These are phyloP conservation scores for Gisinianus flammeolus DNA, from an alignment of 2,888 invertebrate genomes.

Conservation along the genomic window DNA sequence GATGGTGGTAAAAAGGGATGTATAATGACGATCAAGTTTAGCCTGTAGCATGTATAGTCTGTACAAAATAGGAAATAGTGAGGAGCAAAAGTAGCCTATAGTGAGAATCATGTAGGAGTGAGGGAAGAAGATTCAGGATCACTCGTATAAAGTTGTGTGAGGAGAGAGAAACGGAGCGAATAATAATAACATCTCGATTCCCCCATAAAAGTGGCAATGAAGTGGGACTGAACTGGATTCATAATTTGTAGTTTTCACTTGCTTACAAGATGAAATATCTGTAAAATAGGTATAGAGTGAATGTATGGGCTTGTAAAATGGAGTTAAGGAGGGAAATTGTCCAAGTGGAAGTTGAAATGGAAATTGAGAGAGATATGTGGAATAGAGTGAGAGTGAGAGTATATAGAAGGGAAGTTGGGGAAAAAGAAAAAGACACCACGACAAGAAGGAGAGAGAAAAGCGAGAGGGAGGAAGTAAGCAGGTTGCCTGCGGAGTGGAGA, in stretches of 20 bases:
- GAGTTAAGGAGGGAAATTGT: slow-evolving; percentile 16
- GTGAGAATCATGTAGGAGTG: background rate
- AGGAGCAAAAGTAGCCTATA: background rate
- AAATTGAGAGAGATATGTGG: slow-evolving; percentile 14
- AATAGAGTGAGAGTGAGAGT: slow-evolving; percentile 35
- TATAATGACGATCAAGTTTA: background rate
- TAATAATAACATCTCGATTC: slow-evolving; percentile 14
- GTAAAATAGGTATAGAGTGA: background rate
- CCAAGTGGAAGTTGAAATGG: slow-evolving; percentile 23
- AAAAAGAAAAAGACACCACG: slow-evolving; percentile 15
- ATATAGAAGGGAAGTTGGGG: background rate
- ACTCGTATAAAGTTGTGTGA: slow-evolving; percentile 4
- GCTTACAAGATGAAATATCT: background rate
- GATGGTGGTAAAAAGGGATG: background rate
- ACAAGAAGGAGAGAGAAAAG: slow-evolving; percentile 21
- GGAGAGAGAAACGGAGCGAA: slow-evolving; percentile 14
- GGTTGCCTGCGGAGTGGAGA: slow-evolving; percentile 11
- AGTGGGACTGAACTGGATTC: slow-evolving; percentile 1
- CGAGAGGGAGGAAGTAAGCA: slow-evolving; percentile 38
- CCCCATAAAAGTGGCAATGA: slow-evolving; percentile 19
- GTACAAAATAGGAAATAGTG: background rate
- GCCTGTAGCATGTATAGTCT: background rate
- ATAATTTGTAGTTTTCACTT: slow-evolving; percentile 14
- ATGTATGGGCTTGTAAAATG: slow-evolving; percentile 1
- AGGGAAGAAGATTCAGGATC: no score